Evolutionary conservation across 2,797 vertebrate genomes (phyloP).

Genomic region (Sarcophilus harrisii): DNA sequence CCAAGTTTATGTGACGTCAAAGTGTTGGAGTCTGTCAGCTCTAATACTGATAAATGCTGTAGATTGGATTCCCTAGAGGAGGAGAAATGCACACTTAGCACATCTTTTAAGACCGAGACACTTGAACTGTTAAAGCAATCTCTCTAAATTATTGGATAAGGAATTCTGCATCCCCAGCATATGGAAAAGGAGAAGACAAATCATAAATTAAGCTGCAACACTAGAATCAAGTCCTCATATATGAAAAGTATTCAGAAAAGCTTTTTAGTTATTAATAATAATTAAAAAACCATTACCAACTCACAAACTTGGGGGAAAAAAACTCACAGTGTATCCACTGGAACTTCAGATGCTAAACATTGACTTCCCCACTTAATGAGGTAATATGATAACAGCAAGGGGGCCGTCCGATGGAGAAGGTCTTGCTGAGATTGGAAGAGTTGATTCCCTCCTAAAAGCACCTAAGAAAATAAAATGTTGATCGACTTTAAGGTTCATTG

Average conservation of each 20-base stretch:
- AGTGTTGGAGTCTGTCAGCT: conserved; percentile 90
- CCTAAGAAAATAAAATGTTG: conserved; percentile 80
- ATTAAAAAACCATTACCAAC: neutral
- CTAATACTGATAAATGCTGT: conserved; percentile 94
- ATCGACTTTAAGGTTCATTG: neutral
- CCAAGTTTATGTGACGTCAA: conserved; percentile 87
- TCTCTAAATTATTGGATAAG: neutral
- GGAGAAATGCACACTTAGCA: conserved; percentile 50
- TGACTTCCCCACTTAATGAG: conserved; percentile 92
- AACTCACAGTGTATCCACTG: conserved; percentile 93
- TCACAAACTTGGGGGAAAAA: neutral
- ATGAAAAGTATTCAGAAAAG: neutral
- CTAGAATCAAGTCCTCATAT: neutral
- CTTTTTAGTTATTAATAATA: neutral
- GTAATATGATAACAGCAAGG: conserved; percentile 93
- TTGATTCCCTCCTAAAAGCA: conserved; percentile 89
- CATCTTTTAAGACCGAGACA: neutral
- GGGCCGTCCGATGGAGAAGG: conserved; percentile 92
- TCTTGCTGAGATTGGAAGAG: conserved; percentile 95
- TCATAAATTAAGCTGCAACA: neutral
- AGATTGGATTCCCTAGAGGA: conserved; percentile 93
- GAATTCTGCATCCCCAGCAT: neutral
- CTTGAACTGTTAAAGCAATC: neutral
- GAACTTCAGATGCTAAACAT: conserved; percentile 89
- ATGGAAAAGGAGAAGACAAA: neutral